Evolutionary conservation across 1,140 invertebrate genomes (phyloP), one percentile per base, ranked within the genome.

Genomic region (Oryctes rhinoceros): DNA sequence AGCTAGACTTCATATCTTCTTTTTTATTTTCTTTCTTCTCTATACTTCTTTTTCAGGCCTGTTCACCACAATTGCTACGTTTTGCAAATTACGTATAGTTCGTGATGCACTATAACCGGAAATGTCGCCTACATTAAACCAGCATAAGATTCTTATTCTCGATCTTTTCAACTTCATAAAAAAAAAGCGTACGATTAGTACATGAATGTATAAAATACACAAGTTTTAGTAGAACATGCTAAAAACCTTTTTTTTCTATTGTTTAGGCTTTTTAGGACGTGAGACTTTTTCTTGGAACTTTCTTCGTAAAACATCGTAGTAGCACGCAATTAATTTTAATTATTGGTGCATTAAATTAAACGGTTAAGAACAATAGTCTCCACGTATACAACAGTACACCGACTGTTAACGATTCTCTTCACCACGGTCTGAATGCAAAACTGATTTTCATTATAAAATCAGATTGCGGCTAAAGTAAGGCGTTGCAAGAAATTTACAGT

Each of bases 261-360:
- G 18, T 59, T 59, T n/a, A 18, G 18, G 15, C 53, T 18, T 59
- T 59, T 59, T 59, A 59, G 53, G 18, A 59, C 53, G 53, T 59
- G 53, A 59, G 53, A 59, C 53, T 59, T 59, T 59, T 59, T 59
- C 53, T 59, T 18, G 53, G 7, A 59, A 59, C 53, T 59, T 59
- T 59, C 53, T 59, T 59, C 15, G 18, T 15, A 18, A 59, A 59
- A 59, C 53, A 59, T 59, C 15, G n/a, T 59, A 59, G n/a, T n/a
- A 59, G 18, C n/a, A n/a, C 49, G 49, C 15, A 59, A 59, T 59
- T 59, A 59, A 59, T 59, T 59, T 59, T 59, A 59, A 59, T 59
- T 59, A 59, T 59, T 59, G 53, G 53, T 59, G 53, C 53, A n/a
- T 59, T 59, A 59, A 59, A 59, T 59, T 59, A 59, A 18, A 59